These are phyloP conservation scores for Gnathochromis pfefferi DNA, from an alignment of 2,113 vertebrate genomes.

Conservation along the genomic window DNA sequence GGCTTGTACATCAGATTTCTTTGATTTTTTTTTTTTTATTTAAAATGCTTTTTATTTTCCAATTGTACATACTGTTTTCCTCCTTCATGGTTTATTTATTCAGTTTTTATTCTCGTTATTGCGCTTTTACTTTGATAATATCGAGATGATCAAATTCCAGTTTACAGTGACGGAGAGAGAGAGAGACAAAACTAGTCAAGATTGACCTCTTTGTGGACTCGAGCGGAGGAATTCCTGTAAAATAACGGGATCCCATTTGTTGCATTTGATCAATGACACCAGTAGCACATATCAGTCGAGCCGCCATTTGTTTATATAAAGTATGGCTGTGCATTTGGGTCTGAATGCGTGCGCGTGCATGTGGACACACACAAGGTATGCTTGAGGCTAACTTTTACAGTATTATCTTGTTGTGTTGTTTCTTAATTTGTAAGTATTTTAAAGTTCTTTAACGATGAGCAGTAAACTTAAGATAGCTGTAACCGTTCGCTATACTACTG, in stretches of 20 bases:
- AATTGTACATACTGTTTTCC: slow-evolving; percentile 53
- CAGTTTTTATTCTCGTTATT: slow-evolving; percentile 27
- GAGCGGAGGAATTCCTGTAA: neutral
- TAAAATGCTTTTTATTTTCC: neutral
- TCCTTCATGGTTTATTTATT: slow-evolving; percentile 47
- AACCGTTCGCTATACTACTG: slow-evolving; percentile 37
- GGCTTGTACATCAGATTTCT: slow-evolving; percentile 53
- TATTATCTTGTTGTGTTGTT: slow-evolving; percentile 65
- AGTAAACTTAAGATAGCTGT: slow-evolving; percentile 46
- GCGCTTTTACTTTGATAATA: slow-evolving; percentile 28
- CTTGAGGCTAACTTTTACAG: slow-evolving; percentile 59
- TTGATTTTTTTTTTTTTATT: slow-evolving; percentile 5
- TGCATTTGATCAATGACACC: slow-evolving; percentile 46
- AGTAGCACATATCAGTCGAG: slow-evolving; percentile 61
- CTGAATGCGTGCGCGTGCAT: slow-evolving; percentile 32
- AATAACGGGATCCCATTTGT: slow-evolving; percentile 8
- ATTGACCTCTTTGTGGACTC: neutral
- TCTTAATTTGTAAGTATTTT: slow-evolving; percentile 60
- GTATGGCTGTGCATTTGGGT: slow-evolving; percentile 29
- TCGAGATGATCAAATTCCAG: slow-evolving; percentile 10
- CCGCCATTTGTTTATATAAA: slow-evolving; percentile 32
- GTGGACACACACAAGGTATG: slow-evolving; percentile 33
- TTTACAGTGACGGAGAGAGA: slow-evolving; percentile 34
- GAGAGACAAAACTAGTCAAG: neutral
- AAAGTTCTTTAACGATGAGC: slow-evolving; percentile 25